A percentile compares a stretch with the other conserved stretches of the same genome.
Evolutionary conservation across 2,888 invertebrate genomes (phyloP).

Genomic region (Agrochola lota): DNA sequence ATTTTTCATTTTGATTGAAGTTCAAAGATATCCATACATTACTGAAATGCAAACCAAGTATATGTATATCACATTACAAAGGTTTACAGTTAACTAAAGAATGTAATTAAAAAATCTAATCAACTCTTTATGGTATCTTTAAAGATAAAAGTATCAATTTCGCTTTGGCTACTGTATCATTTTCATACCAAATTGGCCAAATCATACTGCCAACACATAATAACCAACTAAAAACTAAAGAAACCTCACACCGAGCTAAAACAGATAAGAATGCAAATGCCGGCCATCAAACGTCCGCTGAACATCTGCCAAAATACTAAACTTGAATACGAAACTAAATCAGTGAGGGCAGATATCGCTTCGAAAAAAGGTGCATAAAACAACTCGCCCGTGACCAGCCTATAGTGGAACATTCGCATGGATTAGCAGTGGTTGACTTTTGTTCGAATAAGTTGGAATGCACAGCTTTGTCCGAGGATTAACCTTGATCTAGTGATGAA

Average conservation of each 20-base stretch:
- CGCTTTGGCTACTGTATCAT: not conserved
- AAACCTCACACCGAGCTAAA: constrained; percentile 49
- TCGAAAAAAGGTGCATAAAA: constrained; percentile 63
- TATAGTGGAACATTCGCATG: constrained; percentile 37
- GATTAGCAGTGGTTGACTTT: constrained; percentile 42
- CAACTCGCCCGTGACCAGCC: constrained; percentile 58
- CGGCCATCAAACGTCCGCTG: constrained; percentile 53
- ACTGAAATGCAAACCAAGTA: not conserved
- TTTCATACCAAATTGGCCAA: constrained; percentile 14
- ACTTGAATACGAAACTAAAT: constrained; percentile 67
- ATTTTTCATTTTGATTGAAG: constrained; percentile 6
- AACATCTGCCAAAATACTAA: constrained; percentile 72
- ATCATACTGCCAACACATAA: constrained; percentile 25
- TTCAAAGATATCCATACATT: not conserved
- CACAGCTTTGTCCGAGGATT: constrained; percentile 18
- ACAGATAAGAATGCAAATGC: constrained; percentile 63
- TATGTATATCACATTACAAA: not conserved
- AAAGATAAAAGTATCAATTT: not conserved
- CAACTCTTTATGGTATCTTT: not conserved
- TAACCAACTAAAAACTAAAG: constrained; percentile 38
- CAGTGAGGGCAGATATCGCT: constrained; percentile 58
- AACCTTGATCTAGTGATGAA: constrained; percentile 7
- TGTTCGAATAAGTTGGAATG: constrained; percentile 35
- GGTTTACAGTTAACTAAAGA: not conserved
- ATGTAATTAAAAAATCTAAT: not conserved